Conservation (phyloP, 2,797 vertebrate species). For the Geotrypetes seraphini region DNA sequence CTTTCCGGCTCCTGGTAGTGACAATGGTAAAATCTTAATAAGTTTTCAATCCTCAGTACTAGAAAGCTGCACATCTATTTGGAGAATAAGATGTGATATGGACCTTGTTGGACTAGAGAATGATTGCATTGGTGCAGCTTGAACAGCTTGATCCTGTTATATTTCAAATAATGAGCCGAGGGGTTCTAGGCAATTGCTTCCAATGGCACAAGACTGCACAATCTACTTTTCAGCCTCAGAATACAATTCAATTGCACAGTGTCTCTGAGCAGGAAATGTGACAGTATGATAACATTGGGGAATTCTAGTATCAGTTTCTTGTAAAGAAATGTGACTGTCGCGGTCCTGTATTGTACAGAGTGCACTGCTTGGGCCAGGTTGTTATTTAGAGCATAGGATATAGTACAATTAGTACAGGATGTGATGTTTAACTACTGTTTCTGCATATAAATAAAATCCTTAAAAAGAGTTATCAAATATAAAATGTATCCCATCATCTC, state of each 20-base stretch:
- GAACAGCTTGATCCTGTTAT: background rate
- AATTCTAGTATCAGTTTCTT: conserved; percentile 10
- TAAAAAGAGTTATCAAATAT: conserved; percentile 27
- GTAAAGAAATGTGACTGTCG: too few species aligned
- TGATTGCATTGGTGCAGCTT: background rate
- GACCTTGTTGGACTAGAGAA: background rate
- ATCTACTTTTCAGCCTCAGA: conserved; percentile 8
- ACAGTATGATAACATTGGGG: background rate
- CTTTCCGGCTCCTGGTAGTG: background rate
- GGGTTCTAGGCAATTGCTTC: conserved; percentile 16
- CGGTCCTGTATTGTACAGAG: conserved; percentile 19
- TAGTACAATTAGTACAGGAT: conserved; percentile 21
- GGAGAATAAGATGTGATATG: background rate
- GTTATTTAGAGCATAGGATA: conserved; percentile 33
- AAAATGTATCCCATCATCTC: conserved; percentile 29
- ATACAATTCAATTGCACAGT: conserved; percentile 18
- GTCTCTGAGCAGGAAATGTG: conserved; percentile 13
- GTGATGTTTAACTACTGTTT: conserved; percentile 13
- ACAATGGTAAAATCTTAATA: background rate
- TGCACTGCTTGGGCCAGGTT: conserved; percentile 23
- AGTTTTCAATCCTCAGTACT: background rate
- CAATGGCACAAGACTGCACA: background rate
- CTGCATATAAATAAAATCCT: conserved; percentile 22
- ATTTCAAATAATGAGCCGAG: conserved; percentile 11
- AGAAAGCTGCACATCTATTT: background rate